Evolutionary conservation across 2,113 vertebrate species (phyloP), one percentile per base, ranked within the genome.

Genomic region (Petromus typicus): DNA sequence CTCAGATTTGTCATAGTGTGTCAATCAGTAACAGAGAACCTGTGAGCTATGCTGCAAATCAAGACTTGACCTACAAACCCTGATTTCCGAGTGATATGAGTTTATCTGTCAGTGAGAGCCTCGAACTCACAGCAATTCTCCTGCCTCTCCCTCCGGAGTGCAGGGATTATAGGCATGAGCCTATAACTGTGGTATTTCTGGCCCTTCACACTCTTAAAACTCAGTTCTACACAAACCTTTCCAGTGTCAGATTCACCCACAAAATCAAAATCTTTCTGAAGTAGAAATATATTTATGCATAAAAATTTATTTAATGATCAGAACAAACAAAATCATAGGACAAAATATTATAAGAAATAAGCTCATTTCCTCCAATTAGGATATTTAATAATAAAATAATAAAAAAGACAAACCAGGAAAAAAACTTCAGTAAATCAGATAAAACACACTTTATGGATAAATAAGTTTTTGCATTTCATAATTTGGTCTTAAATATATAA

Each of bases 291-390:
- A 66, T 30, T 96, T 56, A 83, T 88, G 43, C 34, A 51, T 90
- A 16, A 81, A 97, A 91, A 97, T 76, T 57, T 69, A 91, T 45
- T 84, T 94, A 91, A 81, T 87, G 22, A 69, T 84, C 32, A 90
- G 34, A 92, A n/a, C 63, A 94, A 59, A 84, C 37, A 95, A 89
- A 92, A 30, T 66, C 43, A 95, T 3, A 73, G 63, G 66, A 78
- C 22, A 27, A 30, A 93, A 56, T 37, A 76, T n/a, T 95, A 90
- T 90, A 76, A 86, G 61, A 43, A 79, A 76, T 8, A 93, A 71
- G 25, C 4, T 64, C 34, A 97, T 76, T 88, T 51, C 14, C 3
- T 37, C 25, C 83, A 96, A 88, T 56, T 11, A 69, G 61, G 71
- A 54, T 73, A 64, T 63, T 94, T 34, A 64, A 93, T 94, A 89